Base-by-base conservation (phyloP, 1,140 invertebrate species). In the Ridgeia piscesae region DNA sequence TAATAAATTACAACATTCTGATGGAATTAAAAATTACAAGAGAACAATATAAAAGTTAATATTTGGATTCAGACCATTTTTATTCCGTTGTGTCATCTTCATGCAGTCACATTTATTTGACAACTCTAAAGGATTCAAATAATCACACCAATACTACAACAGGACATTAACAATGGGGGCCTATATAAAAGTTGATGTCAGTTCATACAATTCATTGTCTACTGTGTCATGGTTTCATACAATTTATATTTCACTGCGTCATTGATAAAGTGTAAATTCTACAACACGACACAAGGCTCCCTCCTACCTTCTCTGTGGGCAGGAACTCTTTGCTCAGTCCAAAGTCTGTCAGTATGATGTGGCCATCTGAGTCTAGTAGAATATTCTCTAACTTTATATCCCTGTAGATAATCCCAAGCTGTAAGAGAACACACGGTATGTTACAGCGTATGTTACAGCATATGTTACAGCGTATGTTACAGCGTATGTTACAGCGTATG, bases 331-430 rank as follows among this genome's bases (percentile, higher is more conserved):
- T 99, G 93, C 98, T 99, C 91, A 99, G 96, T 34, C 99, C 99
- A 97, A 99, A 99, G 96, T 99, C 99, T n/a, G 99, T 99, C 21
- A 99, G 96, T 33, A 98, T 98, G 95, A 99, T 99, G 95, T 99
- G 99, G 9, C 99, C 99, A 95, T 99, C 98, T 21, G 98, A 97
- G 96, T 99, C 99, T 94, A 99, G 96, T 91, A 99, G 97, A 95
- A 99, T 99, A 96, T 97, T 98, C 94, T 94, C 96, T 94, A 95
- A 93, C 92, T 96, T 96, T 92, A 99, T 98, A 95, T 99, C 99
- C 27, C 99, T 97, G 96, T 99, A 99, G 94, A 99, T 99, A 88
- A 99, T 98, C 91, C 98, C 98, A 95, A 98, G 96, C 98, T 98
- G 94, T 89, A 94, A 95, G 34, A 89, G 21, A 48, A 91, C 11